Conservation (phyloP, 2,113 vertebrate species). For the Cyprinodon brontotheroides region DNA sequence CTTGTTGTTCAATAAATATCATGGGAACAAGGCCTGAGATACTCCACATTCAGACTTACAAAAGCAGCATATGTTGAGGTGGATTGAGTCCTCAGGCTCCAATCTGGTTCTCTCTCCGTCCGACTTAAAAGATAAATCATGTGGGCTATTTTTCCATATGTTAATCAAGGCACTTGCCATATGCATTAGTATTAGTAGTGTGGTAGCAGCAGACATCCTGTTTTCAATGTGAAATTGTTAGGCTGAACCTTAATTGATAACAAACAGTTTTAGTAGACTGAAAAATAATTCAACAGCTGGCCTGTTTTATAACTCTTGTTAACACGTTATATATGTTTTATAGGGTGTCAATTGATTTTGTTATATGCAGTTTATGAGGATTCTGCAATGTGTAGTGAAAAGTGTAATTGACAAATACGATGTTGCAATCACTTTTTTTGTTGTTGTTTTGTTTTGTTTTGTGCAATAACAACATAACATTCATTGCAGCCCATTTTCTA, state of each 20-base stretch:
- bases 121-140: conserved; percentile 81
- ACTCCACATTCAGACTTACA: conserved; percentile 67
- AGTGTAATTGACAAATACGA: conserved; percentile 53
- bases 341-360: conserved; percentile 67
- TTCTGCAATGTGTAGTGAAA: conserved; percentile 51
- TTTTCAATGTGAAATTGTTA: conserved; percentile 71
- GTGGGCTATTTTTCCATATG: conserved; percentile 81
- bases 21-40: conserved; percentile 73
- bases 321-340: conserved; percentile 76
- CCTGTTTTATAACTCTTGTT: conserved; percentile 77
- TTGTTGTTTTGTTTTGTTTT: neutral
- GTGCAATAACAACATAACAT: conserved; percentile 28
- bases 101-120: conserved; percentile 79
- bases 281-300: conserved; percentile 77
- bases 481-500: conserved; percentile 25
- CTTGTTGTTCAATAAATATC: conserved; percentile 83
- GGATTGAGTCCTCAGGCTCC: conserved; percentile 83
- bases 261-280: conserved; percentile 68
- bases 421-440: conserved; percentile 52
- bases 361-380: conserved; percentile 68
- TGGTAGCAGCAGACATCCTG: conserved; percentile 72
- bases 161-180: conserved; percentile 81
- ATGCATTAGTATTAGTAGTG: conserved; percentile 80
- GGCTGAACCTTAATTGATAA: conserved; percentile 73
- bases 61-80: conserved; percentile 81